Evolutionary conservation across 2,113 vertebrate species (phyloP).

Genomic region (Proteles cristata): DNA sequence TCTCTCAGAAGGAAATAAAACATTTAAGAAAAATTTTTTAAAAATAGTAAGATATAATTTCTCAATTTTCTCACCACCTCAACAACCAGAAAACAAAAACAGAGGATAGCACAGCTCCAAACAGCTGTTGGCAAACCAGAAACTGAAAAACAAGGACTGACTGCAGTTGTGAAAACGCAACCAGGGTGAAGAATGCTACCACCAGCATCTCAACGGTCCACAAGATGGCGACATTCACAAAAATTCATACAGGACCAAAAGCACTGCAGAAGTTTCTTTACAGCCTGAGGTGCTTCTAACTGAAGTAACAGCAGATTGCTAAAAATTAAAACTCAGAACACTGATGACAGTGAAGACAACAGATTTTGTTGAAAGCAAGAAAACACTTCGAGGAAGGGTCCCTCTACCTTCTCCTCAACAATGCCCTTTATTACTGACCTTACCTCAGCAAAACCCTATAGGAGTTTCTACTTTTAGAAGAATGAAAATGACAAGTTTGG

Average conservation of each 20-base stretch:
- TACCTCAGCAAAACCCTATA: not conserved
- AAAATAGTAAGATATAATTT: slow-evolving; percentile 40
- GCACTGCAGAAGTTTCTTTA: not conserved
- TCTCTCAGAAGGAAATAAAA: no score
- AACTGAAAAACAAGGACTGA: not conserved
- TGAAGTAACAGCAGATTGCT: not conserved
- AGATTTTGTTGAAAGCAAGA: slow-evolving; percentile 8
- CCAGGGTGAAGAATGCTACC: not conserved
- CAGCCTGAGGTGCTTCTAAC: not conserved
- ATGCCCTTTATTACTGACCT: not conserved
- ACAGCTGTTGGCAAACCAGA: slow-evolving; percentile 42
- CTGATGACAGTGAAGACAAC: not conserved
- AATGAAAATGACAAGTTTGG: slow-evolving; percentile 31
- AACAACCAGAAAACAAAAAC: slow-evolving; percentile 56
- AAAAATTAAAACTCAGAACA: slow-evolving; percentile 32
- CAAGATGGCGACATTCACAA: slow-evolving; percentile 51
- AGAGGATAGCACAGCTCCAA: not conserved
- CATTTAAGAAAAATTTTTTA: no score
- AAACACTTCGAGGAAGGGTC: not conserved
- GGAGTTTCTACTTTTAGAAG: not conserved
- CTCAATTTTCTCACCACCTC: not conserved
- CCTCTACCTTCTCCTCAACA: not conserved
- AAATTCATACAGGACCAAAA: not conserved
- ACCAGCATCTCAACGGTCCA: not conserved
- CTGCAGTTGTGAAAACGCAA: slow-evolving; percentile 48